These are phyloP conservation scores for Neostethus bicornis DNA, from an alignment of 2,797 vertebrate genomes.

Conservation along the genomic window DNA sequence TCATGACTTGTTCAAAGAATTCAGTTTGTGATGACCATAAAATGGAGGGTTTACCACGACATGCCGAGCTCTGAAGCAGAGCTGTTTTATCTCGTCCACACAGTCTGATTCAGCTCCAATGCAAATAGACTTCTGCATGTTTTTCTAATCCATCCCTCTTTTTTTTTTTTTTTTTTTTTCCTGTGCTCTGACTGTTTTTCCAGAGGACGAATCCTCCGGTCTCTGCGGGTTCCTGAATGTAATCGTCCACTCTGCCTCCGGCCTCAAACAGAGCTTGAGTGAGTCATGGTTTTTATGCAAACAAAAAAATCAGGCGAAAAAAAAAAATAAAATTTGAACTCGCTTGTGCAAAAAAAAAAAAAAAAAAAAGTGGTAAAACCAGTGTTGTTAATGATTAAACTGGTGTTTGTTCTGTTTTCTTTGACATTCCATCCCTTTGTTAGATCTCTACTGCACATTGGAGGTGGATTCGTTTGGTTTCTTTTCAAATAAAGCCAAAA, in stretches of 20 bases:
- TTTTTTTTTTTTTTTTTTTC: constrained; percentile 14
- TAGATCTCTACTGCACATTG: constrained; percentile 96
- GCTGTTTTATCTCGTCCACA: constrained; percentile 29
- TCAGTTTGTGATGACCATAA: constrained; percentile 7
- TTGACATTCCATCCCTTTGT: constrained; percentile 1
- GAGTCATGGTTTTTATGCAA: constrained; percentile 67
- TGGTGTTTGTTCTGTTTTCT: neutral
- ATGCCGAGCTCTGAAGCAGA: constrained; percentile 15
- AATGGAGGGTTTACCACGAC: constrained; percentile 12
- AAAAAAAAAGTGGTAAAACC: too few relatives aligned
- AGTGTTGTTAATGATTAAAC: neutral
- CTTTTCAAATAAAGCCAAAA: constrained; percentile 98
- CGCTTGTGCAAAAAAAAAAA: constrained; percentile 4
- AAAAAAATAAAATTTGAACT: constrained; percentile 12
- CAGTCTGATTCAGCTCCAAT: constrained; percentile 47
- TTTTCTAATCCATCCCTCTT: constrained; percentile 48
- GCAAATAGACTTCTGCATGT: constrained; percentile 50
- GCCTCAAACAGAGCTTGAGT: constrained; percentile 98
- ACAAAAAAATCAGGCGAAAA: constrained; percentile 29
- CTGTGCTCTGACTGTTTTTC: constrained; percentile 52
- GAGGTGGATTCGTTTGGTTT: constrained; percentile 98
- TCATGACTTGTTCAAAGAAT: neutral
- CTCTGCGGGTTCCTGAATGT: constrained; percentile 97
- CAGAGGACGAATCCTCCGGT: constrained; percentile 94
- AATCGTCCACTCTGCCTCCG: constrained; percentile 96